Evolutionary conservation across 2,113 vertebrate genomes (phyloP), one percentile per base, ranked within the genome.

Genomic region (Montifringilla adamsi): DNA sequence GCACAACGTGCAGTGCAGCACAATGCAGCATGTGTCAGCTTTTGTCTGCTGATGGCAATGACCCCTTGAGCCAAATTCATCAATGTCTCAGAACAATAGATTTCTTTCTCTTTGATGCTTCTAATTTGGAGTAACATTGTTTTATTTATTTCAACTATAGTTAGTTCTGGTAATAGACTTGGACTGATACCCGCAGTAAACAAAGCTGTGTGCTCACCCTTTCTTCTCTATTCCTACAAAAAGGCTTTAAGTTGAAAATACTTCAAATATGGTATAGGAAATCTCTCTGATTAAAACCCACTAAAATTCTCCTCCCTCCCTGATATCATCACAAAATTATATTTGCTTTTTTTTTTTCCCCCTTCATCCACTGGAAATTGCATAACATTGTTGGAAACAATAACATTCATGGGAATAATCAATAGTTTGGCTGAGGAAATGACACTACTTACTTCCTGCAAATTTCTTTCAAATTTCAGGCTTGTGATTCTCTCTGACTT

Each of bases 1-100:
- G 58, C 35, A 87, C 69, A 84, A 52, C 6, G 8, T 70, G 64
- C 14, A 1, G 10, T 31, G n/a, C 56, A 81, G 33, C 47, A 87
- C 56, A 82, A 43, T 70, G 56, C 77, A 74, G 28, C 39, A 15
- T 10, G 44, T 60, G 22, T 68, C 44, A 91, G 69, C 58, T 91
- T 94, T 87, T 94, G 69, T 91, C 69, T 82, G 33, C 44, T 85
- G 43, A 72, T 85, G 66, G 47, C 60, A 87, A 31, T 72, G 80
- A 89, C 22, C 39, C 27, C 62, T 87, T 56, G 35, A 76, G 70
- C 44, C 70, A 94, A 89, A 91, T 60, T 27, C 75, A 85, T 83
- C 47, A 59, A 24, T 27, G 16, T 74, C 74, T 77, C 28, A 35
- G 77, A 81, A 89, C 53, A 93, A 92, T 56, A 53, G 66, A 59